Base-by-base conservation (phyloP, 2,888 invertebrate genomes). In the Meghimatium bilineatum region DNA sequence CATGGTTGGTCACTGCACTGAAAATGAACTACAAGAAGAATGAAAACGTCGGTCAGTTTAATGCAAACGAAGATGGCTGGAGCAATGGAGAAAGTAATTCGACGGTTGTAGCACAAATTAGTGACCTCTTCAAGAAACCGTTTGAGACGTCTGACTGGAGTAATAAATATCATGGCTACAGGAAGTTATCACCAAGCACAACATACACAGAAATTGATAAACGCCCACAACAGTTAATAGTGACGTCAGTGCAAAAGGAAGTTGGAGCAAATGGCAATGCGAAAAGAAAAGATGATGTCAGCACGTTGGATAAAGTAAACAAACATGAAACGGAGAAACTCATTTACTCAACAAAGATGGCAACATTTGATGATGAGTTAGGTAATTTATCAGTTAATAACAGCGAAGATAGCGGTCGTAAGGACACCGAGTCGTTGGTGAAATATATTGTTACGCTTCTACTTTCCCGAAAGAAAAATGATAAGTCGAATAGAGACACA, bases 1-100 rank as follows among this genome's bases (percentile, higher is more conserved):
- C 67, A 23, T 82, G 80, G 83, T 66, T 79, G 1, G 63, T 60
- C 0, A 74, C 49, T 14, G 77, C 85, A 29, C 69, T 75, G 36
- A 75, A 67, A n/a, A 36, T 72, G n/a, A 80, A 52, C n/a, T 2
- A 76, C 12, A 75, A 32, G 0, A 36, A 34, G 26, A 29, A 44
- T 74, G 72, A 17, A 3, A 5, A n/a, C n/a, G n/a, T n/a, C n/a
- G n/a, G n/a, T n/a, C n/a, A n/a, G n/a, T n/a, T 26, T 20, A 32
- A n/a, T 12, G 3, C 3, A 66, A 66, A 12, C 32, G 10, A n/a
- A 14, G 32, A 66, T 14, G 29, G 8, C 26, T 26, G n/a, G 6
- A 20, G 10, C 26, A 10, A 44, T 23, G 36, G 38, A 3, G 44
- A 71, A 10, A 71, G 20, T 23, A 36, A 44, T 20, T 12, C 3